A percentile compares a stretch with the other conserved stretches of the same genome.
These are phyloP conservation scores for Octodonta nipae DNA, from an alignment of 2,888 invertebrate species.

Conservation along the genomic window DNA sequence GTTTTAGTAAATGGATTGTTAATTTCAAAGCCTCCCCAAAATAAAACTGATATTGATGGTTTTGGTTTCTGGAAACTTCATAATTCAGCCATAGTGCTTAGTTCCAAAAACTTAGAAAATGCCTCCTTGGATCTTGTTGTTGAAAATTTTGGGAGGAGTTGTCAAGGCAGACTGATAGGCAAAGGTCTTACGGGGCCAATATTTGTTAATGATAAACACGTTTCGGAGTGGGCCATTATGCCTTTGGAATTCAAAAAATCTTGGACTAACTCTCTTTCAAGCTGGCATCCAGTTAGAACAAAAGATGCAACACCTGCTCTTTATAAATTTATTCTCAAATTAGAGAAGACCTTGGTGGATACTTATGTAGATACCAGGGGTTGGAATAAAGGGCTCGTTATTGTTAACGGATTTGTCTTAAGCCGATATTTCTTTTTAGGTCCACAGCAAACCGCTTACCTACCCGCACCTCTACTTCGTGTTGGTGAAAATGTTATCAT, in stretches of 20 bases:
- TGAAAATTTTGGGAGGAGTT: slow-evolving; percentile 75
- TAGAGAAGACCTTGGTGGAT: slow-evolving; percentile 15
- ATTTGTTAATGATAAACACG: slow-evolving; percentile 10
- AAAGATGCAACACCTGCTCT: slow-evolving; percentile 11
- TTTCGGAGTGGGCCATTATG: slow-evolving; percentile 12
- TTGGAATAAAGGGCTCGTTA: slow-evolving; percentile 31
- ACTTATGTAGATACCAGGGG: slow-evolving; percentile 14
- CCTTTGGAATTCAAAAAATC: slow-evolving; percentile 14
- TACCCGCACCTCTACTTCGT: slow-evolving; percentile 59
- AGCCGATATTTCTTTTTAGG: slow-evolving; percentile 75
- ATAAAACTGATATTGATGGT: slow-evolving; percentile 26
- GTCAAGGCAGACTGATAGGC: slow-evolving; percentile 34
- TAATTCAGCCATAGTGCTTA: slow-evolving; percentile 21
- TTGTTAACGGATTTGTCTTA: slow-evolving; percentile 70
- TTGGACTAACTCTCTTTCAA: slow-evolving; percentile 27
- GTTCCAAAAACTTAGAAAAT: slow-evolving; percentile 14
- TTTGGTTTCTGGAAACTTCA: slow-evolving; percentile 35
- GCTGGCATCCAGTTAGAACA: slow-evolving; percentile 20
- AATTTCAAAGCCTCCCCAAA: slow-evolving; percentile 22
- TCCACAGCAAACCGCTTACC: slow-evolving; percentile 68
- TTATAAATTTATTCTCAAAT: slow-evolving; percentile 9
- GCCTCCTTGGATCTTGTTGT: slow-evolving; percentile 36
- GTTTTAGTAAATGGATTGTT: slow-evolving; percentile 34
- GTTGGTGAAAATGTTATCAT: slow-evolving; percentile 32
- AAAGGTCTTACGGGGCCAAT: slow-evolving; percentile 34